These are phyloP conservation scores for Python bivittatus DNA, from an alignment of 2,113 vertebrate genomes.

Conservation along the genomic window DNA sequence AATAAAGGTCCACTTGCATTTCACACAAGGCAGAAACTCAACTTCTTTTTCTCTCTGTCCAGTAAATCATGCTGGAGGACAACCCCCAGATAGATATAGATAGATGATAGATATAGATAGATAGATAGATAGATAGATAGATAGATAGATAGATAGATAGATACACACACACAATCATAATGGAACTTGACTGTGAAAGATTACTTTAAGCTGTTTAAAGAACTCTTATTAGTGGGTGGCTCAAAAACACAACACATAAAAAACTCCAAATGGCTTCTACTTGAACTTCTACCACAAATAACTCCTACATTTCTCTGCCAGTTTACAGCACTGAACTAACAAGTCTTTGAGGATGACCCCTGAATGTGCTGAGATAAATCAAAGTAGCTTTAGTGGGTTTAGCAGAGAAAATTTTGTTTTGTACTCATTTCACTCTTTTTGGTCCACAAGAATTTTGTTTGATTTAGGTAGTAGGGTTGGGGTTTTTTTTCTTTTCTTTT, in stretches of 20 bases:
- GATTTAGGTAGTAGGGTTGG: slow-evolving; percentile 61
- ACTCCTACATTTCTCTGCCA: not conserved
- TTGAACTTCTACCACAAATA: not conserved
- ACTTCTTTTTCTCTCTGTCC: not conserved
- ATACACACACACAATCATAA: not conserved
- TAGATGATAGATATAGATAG: no score
- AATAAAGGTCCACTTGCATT: not conserved
- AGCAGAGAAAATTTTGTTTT: not conserved
- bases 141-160: no score
- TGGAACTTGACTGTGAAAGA: not conserved
- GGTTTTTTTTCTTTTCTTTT: slow-evolving; percentile 4
- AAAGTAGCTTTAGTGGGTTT: slow-evolving; percentile 18
- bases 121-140: no score
- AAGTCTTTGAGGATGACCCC: slow-evolving; percentile 5
- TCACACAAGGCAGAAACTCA: no score
- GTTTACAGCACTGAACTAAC: not conserved
- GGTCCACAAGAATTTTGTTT: slow-evolving; percentile 36
- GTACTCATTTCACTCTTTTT: slow-evolving; percentile 26
- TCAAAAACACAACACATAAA: no score
- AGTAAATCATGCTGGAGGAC: not conserved
- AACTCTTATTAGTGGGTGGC: no score
- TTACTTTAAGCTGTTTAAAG: no score
- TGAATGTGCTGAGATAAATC: slow-evolving; percentile 23
- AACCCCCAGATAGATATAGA: no score
- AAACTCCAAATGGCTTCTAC: not conserved